These are phyloP conservation scores for Thripadectes ignobilis DNA, from an alignment of 2,797 vertebrate genomes.

Conservation along the genomic window DNA sequence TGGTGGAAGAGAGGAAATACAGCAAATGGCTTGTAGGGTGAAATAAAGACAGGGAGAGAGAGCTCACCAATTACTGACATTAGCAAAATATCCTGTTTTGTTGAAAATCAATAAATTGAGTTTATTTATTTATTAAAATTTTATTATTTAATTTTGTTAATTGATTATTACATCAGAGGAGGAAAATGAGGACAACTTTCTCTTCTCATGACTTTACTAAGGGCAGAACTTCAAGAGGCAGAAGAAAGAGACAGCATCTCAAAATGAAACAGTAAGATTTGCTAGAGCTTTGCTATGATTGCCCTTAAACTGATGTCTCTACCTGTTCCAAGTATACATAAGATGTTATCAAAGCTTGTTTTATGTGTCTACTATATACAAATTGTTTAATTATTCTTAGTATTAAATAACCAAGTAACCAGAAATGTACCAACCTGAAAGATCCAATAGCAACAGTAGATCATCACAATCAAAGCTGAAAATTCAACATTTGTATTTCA, in stretches of 20 bases:
- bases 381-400: neutral
- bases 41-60: neutral
- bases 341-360: neutral
- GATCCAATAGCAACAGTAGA: neutral
- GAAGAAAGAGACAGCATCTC: neutral
- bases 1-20: neutral
- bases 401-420: neutral
- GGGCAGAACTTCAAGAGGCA: neutral
- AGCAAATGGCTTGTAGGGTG: neutral
- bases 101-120: neutral
- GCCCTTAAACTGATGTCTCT: neutral
- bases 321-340: neutral
- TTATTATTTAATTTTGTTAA: neutral
- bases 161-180: neutral
- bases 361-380: neutral
- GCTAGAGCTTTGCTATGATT: neutral
- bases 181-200: neutral
- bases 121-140: neutral
- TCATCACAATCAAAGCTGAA: neutral
- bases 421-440: neutral
- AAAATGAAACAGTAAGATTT: neutral
- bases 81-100: neutral
- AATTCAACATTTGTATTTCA: neutral
- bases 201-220: neutral
- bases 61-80: neutral